Conservation (phyloP, 92 coral and sea anemone species). For the Virgularia gustaviana region DNA sequence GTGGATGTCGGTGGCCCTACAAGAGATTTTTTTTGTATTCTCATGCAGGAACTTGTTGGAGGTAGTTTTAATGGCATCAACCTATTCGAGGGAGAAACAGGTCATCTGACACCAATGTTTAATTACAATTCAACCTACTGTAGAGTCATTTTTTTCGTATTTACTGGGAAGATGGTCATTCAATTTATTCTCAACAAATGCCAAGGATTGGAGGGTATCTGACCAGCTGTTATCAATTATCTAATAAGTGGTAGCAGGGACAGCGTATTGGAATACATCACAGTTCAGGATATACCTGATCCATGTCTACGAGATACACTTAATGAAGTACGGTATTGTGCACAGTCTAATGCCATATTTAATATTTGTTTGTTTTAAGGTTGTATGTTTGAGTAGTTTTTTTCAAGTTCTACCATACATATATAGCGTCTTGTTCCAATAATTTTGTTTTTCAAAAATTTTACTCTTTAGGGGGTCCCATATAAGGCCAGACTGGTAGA, state of each 20-base stretch:
- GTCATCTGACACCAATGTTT: slow-evolving; percentile 35
- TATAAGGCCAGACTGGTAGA: too few species aligned
- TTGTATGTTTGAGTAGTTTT: background rate
- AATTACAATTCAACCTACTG: slow-evolving; percentile 24
- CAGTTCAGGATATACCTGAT: slow-evolving; percentile 45
- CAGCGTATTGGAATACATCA: slow-evolving; percentile 36
- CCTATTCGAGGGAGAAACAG: slow-evolving; percentile 45
- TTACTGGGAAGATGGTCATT: slow-evolving; percentile 43
- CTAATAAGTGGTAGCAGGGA: slow-evolving; percentile 40
- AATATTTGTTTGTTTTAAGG: background rate
- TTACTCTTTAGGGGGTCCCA: too few species aligned
- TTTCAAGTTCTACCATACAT: background rate
- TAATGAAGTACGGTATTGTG: background rate
- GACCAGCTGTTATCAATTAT: slow-evolving; percentile 46
- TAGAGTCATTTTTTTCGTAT: slow-evolving; percentile 19
- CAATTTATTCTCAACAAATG: slow-evolving; percentile 43
- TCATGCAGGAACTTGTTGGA: slow-evolving; percentile 38
- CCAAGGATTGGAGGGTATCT: slow-evolving; percentile 38
- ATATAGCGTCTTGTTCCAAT: too few species aligned
- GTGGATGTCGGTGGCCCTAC: slow-evolving; percentile 53
- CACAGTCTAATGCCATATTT: background rate
- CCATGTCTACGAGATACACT: slow-evolving; percentile 39
- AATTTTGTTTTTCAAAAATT: too few species aligned
- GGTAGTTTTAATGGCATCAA: slow-evolving; percentile 35
- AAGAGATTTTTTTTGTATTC: slow-evolving; percentile 22